Base-by-base conservation (phyloP, 2,113 vertebrate genomes). In the Cygnus buccinator region DNA sequence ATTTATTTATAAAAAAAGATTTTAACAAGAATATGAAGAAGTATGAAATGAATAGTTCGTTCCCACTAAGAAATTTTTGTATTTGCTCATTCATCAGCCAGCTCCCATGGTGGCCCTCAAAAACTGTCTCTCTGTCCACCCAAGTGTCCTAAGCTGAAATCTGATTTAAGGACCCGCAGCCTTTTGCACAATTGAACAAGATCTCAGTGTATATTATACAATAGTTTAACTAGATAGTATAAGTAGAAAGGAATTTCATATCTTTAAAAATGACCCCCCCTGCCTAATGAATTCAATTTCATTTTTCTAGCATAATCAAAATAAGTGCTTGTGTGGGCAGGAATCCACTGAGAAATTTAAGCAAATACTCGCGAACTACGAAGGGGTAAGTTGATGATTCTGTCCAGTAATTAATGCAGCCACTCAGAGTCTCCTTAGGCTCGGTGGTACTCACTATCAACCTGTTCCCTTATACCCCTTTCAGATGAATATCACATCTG, bases 401-500 rank as follows among this genome's bases (percentile, higher is more conserved):
- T 14, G 22, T 7, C n/a, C 18, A 9, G 59, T 5, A 21, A 85
- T 58, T 26, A 67, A n/a, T 1, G 1, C 13, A 20, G 71, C 3
- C 13, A 6, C 3, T 62, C 21, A 16, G 39, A 33, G 77, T 12
- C 66, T 28, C 31, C 26, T 74, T 52, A 1, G 13, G 1, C 1
- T 6, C 11, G 10, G 16, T 4, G 15, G 26, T 26, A 3, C 13
- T 29, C 5, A 0, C 2, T 9, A 0, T 5, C 54, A 19, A 15
- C 61, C 33, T n/a, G 1, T 9, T 25, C 63, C 39, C 89, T 39
- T 55, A 0, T 19, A 0, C 52, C 8, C 66, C 1, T 35, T 97
- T 90, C 98, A 99, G 99, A 92, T 99, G 72, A 97, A 99, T 18
- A 87, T 96, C 35, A 95, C 43, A 9, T 94, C 97, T 46, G 99